These are phyloP conservation scores for Leucania comma DNA, from an alignment of 2,888 invertebrate species.

Conservation along the genomic window DNA sequence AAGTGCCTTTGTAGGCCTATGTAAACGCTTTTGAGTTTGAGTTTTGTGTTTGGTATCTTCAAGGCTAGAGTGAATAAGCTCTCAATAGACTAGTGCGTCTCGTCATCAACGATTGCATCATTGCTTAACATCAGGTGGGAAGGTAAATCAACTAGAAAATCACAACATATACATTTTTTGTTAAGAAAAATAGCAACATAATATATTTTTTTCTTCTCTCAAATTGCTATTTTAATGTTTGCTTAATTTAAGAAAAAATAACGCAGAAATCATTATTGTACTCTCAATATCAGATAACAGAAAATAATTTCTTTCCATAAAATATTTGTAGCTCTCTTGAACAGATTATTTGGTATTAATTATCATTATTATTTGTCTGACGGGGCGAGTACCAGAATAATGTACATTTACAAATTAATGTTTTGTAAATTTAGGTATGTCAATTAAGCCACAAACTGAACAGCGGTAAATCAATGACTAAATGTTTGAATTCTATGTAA, in stretches of 20 bases:
- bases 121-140: no score
- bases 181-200: background rate
- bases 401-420: background rate
- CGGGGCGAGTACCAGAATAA: background rate
- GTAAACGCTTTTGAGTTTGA: no score
- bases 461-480: constrained; percentile 1
- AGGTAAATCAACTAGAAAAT: background rate
- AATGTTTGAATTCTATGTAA: background rate
- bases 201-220: background rate
- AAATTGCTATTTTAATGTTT: background rate
- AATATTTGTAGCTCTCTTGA: background rate
- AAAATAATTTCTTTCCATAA: no score
- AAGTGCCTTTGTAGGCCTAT: no score
- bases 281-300: background rate
- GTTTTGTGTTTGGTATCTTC: no score
- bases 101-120: no score
- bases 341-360: background rate
- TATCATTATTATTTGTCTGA: background rate
- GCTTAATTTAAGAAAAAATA: background rate
- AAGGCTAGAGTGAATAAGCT: no score
- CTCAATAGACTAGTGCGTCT: no score
- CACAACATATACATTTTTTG: background rate
- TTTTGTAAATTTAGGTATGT: background rate
- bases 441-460: constrained; percentile 17
- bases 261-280: background rate